Evolutionary conservation across 2,797 vertebrate species (phyloP), one percentile per base, ranked within the genome.

Genomic region (Cyprinodon diabolis): DNA sequence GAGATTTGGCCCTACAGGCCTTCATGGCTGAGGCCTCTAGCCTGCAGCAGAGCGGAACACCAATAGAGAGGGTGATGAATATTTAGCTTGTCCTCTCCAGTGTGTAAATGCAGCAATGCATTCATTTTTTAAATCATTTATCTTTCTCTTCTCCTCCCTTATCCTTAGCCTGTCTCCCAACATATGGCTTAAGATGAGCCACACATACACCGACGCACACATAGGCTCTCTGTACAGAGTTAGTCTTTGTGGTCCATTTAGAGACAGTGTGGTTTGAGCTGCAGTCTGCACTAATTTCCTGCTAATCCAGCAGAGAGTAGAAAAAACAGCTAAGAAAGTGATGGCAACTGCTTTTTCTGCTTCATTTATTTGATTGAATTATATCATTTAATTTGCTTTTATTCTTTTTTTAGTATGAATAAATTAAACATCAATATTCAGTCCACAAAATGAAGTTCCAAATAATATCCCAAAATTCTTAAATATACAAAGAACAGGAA

Each of bases 111-210:
- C 90, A 93, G 86, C 81, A 84, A 90, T 90, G 87, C 89, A 91
- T 91, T 93, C 82, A 93, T 84, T 90, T 91, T 83, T 91, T 81
- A 87, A 92, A 75, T 93, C 91, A 94, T 94, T 92, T 92, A 91
- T 94, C 92, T 93, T 92, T 91, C 76, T 75, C 73, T 62, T 73
- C 86, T 84, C 78, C 77, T 89, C 80, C 89, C 76, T 85, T 83
- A 74, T 89, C 85, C 73, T 88, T 79, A 82, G 76, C 85, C 81
- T 93, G 90, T 94, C 93, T 87, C 76, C 86, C 80, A 92, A 88
- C 93, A 90, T 93, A 91, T 92, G 93, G 91, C 75, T 79, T 84
- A 83, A 86, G 85, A 91, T 71, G 77, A 90, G 76, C 45, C 76
- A 69, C 88, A 70, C 85, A 77, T 48, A 77, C 60, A 78, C 79